Conservation (phyloP, 2,888 invertebrate species). For the Calameuta idolon region DNA sequence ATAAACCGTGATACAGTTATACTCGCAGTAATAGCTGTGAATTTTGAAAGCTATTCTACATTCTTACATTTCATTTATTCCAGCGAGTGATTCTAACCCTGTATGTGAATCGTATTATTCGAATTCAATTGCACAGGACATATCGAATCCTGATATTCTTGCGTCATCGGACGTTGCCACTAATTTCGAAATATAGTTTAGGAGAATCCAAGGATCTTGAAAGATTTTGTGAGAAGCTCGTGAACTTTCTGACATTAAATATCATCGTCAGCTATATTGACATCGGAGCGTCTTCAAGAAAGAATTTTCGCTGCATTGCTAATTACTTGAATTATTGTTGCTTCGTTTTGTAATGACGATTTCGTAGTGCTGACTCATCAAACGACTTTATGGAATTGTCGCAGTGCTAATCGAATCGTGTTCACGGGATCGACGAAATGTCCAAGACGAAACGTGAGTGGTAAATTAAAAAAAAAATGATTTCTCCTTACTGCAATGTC, state of each 20-base stretch:
- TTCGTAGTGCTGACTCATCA: slow-evolving; percentile 50
- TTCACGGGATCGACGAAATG: slow-evolving; percentile 37
- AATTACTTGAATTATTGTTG: background rate
- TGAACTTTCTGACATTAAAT: background rate
- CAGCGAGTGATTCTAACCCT: background rate
- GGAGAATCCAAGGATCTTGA: too few species aligned
- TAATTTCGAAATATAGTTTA: too few species aligned
- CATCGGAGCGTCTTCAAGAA: background rate
- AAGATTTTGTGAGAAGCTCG: too few species aligned
- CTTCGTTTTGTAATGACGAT: slow-evolving; percentile 2
- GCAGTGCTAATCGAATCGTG: slow-evolving; percentile 24
- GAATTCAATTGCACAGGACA: too few species aligned
- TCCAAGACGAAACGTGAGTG: slow-evolving; percentile 45
- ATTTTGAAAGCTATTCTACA: background rate
- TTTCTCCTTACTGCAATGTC: background rate
- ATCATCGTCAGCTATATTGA: background rate
- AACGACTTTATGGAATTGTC: slow-evolving; percentile 5
- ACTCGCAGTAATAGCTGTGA: background rate
- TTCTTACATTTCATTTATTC: background rate
- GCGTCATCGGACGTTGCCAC: too few species aligned
- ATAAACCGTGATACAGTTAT: background rate
- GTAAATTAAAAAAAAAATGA: background rate
- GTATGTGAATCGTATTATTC: too few species aligned
- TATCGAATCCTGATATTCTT: too few species aligned
- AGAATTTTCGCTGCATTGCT: background rate